Evolutionary conservation across 1,140 invertebrate genomes (phyloP).

Genomic region (Bombus consobrinus): DNA sequence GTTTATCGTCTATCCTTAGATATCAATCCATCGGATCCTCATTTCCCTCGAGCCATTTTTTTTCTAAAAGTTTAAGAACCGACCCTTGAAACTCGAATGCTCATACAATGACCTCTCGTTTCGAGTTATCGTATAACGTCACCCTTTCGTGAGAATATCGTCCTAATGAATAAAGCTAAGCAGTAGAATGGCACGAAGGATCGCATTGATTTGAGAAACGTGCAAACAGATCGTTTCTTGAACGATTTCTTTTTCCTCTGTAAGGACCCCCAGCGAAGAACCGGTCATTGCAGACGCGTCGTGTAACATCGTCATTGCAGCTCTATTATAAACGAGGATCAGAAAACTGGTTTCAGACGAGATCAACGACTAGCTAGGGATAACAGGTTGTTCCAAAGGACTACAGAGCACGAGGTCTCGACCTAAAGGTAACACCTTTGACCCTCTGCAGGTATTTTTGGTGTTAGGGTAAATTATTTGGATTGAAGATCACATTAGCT

Average conservation of each 20-base stretch:
- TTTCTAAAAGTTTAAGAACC: not conserved
- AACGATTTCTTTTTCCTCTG: not conserved
- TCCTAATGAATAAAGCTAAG: constrained; percentile 75
- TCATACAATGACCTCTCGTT: not conserved
- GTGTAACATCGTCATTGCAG: not conserved
- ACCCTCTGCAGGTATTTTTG: constrained; percentile 66
- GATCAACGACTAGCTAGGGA: constrained; percentile 31
- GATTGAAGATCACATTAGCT: not conserved
- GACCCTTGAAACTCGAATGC: not conserved
- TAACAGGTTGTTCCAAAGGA: constrained; percentile 65
- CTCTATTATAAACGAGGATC: constrained; percentile 3
- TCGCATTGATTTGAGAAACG: constrained; percentile 28
- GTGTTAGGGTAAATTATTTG: not conserved
- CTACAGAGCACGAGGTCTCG: constrained; percentile 57
- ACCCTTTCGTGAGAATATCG: constrained; percentile 67
- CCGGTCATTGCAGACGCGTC: constrained; percentile 65
- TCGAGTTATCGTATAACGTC: not conserved
- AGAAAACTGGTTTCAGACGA: constrained; percentile 50
- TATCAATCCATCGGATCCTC: not conserved
- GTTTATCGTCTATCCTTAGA: not conserved
- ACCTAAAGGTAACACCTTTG: constrained; percentile 70
- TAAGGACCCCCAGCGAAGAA: constrained; percentile 69
- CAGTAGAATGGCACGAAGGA: constrained; percentile 4
- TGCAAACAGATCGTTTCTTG: constrained; percentile 42
- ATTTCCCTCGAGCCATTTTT: not conserved